Base-by-base conservation (phyloP, 2,888 invertebrate genomes). In the Neocrepidodera transversa region DNA sequence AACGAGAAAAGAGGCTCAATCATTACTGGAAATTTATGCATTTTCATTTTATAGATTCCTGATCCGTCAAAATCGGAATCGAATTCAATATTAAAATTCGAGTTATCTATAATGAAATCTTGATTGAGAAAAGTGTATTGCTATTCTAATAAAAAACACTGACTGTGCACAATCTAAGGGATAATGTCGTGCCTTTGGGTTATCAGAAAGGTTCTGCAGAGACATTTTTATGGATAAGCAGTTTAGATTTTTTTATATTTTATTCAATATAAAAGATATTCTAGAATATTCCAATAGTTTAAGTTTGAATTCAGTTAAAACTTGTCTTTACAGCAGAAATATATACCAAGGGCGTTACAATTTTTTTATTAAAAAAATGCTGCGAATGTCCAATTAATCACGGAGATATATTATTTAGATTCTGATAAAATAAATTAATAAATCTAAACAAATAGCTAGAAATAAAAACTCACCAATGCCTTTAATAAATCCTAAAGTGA, bases 91-190 rank as follows among this genome's bases (percentile, higher is more conserved):
- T 78, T 78, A 77, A 79, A 78, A 78, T 77, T 78, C 74, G 66
- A 75, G 71, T 73, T 78, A 79, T 79, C 79, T 79, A 79, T 78
- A 79, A 79, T 79, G 77, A 78, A 79, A 79, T 79, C 79, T 78
- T 78, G 78, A 79, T 79, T 79, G 78, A 74, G 76, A 74, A 74
- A 74, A 75, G 76, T 75, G 76, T 76, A 78, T 77, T 72, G 73
- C 71, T 64, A 65, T 68, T 68, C 75, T 73, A 77, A 76, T 78
- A 78, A 78, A 78, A 78, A 76, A 76, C 36, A 26, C 75, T 75
- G 76, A 77, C 74, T 70, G 71, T 71, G 76, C 74, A 72, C 69
- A 71, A 73, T 68, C 71, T 66, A 60, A 63, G 58, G 62, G 66
- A 69, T 67, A 67, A 68, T 60, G 62, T 59, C 66, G 53, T 63